Percentiles rank a stretch among this genome's conserved stretches.
Conservation (phyloP, 2,797 vertebrate genomes). For the Myripristis jacobus region DNA sequence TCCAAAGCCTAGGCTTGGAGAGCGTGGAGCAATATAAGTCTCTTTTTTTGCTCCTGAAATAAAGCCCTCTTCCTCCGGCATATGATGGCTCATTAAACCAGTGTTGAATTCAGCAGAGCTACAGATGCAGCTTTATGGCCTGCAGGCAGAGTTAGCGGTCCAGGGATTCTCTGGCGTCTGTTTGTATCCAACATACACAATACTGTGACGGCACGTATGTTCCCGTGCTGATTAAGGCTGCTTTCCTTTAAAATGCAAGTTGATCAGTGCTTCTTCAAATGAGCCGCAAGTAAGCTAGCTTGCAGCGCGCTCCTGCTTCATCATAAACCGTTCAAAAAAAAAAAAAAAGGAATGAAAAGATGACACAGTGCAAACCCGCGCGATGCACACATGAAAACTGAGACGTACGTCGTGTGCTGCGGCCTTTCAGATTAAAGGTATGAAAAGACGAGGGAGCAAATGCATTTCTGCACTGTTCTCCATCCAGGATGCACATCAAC, state of each 20-base stretch:
- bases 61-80: constrained; percentile 34
- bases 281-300: background rate
- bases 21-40: background rate
- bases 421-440: background rate
- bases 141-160: constrained; percentile 4
- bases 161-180: constrained; percentile 12
- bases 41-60: constrained; percentile 32
- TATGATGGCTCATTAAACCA: constrained; percentile 58
- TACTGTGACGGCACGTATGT: background rate
- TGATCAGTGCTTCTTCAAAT: background rate
- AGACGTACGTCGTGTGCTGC: background rate
- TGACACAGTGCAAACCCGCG: background rate
- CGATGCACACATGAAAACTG: background rate
- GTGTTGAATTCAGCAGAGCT: constrained; percentile 4
- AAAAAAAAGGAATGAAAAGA: background rate
- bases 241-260: background rate
- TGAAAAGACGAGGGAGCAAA: background rate
- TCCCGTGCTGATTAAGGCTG: background rate
- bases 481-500: background rate
- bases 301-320: background rate
- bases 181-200: constrained; percentile 28
- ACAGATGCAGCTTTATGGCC: constrained; percentile 41
- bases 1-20: constrained; percentile 40
- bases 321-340: background rate
- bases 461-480: background rate